phyloP scores from a whole-genome alignment of 2,797 vertebrate genomes.

The Enteromius anoplus region DNA sequence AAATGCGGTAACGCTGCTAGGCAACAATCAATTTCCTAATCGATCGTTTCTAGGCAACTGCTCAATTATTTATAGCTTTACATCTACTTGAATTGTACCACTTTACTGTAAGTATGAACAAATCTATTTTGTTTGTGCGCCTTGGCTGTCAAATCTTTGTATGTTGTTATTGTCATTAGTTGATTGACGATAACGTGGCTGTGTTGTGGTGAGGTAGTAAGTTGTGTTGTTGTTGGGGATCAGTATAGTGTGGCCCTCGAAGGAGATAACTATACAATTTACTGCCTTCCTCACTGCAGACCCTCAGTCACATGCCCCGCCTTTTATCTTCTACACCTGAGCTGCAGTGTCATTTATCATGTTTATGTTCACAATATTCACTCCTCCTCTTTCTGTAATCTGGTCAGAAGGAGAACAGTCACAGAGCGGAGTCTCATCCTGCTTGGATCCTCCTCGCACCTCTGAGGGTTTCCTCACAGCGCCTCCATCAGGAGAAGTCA shows the following conservation, averaged over 20 bases:
- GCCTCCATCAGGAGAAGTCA: slow-evolving; percentile 86
- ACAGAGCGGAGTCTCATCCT: slow-evolving; percentile 75
- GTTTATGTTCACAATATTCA: not conserved
- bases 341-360: not conserved
- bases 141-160: not conserved
- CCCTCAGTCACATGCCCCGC: slow-evolving; percentile 41
- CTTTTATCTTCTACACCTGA: not conserved
- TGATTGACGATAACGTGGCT: slow-evolving; percentile 51
- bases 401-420: slow-evolving; percentile 73
- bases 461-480: slow-evolving; percentile 88
- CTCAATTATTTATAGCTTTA: slow-evolving; percentile 22
- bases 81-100: not conserved
- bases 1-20: slow-evolving; percentile 25
- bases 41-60: slow-evolving; percentile 35
- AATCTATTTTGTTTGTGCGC: not conserved
- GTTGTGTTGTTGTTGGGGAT: slow-evolving; percentile 97
- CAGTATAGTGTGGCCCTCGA: slow-evolving; percentile 82
- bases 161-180: not conserved
- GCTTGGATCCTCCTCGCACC: slow-evolving; percentile 78
- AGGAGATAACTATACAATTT: slow-evolving; percentile 98
- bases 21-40: slow-evolving; percentile 1
- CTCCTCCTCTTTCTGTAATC: slow-evolving; percentile 42
- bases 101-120: not conserved
- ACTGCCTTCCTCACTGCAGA: slow-evolving; percentile 88
- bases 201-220: slow-evolving; percentile 93